Base-by-base conservation (phyloP, 2,797 vertebrate genomes). In the Mormyrops attenuatus region DNA sequence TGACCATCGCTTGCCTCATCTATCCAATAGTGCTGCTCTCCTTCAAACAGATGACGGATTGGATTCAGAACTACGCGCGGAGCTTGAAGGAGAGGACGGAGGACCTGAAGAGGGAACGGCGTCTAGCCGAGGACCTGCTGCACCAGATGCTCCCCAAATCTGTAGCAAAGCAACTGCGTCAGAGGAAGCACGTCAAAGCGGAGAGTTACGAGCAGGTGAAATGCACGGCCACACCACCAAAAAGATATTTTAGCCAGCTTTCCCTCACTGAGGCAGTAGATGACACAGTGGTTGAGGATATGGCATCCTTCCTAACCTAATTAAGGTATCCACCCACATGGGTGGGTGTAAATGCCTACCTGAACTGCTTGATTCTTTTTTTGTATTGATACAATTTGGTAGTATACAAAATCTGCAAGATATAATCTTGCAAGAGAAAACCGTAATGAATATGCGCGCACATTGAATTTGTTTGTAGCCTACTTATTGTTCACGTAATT, bases 111-210 rank as follows among this genome's bases (percentile, higher is more conserved):
- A 94, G 88, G 55, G 96, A 98, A 93, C 94, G 97, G 86, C 92
- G 49, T 11, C 89, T 97, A 3, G 97, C 97, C 0, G 97, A 98
- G 92, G 96, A 98, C 52, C 96, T 98, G 84, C 93, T 98, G 82
- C 96, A 98, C 90, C 97, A 98, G 92, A 98, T 98, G 97, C 63
- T 98, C 90, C 98, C 98, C 15, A 98, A 97, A 90, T 96, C 97
- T 0, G 98, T 98, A 0, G 97, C 96, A 91, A 97, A 95, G 91
- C 97, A 98, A 93, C 95, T 98, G 0, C 95, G 97, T 2, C 96
- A 95, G 88, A 88, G 91, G 2, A 95, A 96, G 87, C 96, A 97
- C 0, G 97, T 98, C 0, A 95, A 98, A 92, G 97, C 98, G 0
- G 97, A 98, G 94, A 97, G 96, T 93, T 98, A 97, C 0, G 97